Evolutionary conservation across 2,888 invertebrate species (phyloP).

Genomic region (Cantharis rustica): DNA sequence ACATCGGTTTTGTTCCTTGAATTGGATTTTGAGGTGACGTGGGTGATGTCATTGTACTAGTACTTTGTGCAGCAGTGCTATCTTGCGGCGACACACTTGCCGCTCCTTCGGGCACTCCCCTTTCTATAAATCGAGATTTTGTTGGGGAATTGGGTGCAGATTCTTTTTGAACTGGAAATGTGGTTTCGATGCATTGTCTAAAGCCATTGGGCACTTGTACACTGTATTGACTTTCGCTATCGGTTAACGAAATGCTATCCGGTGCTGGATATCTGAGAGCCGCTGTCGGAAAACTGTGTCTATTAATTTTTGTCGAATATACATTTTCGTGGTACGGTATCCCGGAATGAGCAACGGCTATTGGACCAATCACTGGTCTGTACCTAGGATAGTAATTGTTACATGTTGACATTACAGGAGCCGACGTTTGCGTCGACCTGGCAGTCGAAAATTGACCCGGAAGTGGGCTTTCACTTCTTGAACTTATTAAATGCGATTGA

Average conservation of each 20-base stretch:
- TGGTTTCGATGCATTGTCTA: slow-evolving; percentile 41
- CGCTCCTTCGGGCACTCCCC: slow-evolving; percentile 76
- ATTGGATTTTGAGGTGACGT: slow-evolving; percentile 60
- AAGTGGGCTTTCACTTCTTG: slow-evolving; percentile 54
- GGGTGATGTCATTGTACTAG: slow-evolving; percentile 54
- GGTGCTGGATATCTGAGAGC: slow-evolving; percentile 44
- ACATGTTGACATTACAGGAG: slow-evolving; percentile 43
- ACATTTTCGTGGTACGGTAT: slow-evolving; percentile 45
- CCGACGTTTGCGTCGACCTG: slow-evolving; percentile 52
- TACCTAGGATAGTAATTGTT: slow-evolving; percentile 48
- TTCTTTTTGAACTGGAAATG: slow-evolving; percentile 41
- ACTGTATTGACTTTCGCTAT: slow-evolving; percentile 49
- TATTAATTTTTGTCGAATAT: slow-evolving; percentile 48
- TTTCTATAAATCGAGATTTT: slow-evolving; percentile 59
- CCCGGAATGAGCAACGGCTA: slow-evolving; percentile 31
- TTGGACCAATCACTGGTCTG: slow-evolving; percentile 45
- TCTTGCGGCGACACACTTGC: slow-evolving; percentile 73
- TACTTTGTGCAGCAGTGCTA: slow-evolving; percentile 51
- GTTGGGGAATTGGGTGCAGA: slow-evolving; percentile 63
- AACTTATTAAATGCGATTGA: slow-evolving; percentile 45
- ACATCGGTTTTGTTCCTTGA: slow-evolving; percentile 64
- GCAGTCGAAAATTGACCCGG: slow-evolving; percentile 53
- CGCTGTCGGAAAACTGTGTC: slow-evolving; percentile 50
- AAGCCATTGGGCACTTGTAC: slow-evolving; percentile 46
- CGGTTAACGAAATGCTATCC: slow-evolving; percentile 49